These are phyloP conservation scores for Anthophora plumipes DNA, from an alignment of 2,888 invertebrate species.

Conservation along the genomic window DNA sequence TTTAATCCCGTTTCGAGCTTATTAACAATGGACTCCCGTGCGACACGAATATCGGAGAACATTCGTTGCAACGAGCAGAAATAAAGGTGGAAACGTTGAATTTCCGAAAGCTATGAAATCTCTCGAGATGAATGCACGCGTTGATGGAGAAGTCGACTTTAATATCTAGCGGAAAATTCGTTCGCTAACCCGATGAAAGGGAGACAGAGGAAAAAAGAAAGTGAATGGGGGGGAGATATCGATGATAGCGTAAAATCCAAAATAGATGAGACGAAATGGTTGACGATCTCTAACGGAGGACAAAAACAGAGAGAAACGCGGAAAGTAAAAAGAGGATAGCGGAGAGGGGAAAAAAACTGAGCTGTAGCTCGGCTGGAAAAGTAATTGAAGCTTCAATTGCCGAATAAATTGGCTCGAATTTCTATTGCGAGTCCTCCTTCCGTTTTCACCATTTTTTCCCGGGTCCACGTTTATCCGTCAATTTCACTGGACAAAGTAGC, in stretches of 20 bases:
- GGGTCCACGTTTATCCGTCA: slow-evolving; percentile 55
- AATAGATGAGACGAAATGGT: slow-evolving; percentile 42
- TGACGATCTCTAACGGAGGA: slow-evolving; percentile 31
- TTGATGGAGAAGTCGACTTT: slow-evolving; percentile 39
- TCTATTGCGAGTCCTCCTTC: slow-evolving; percentile 56
- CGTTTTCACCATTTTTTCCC: slow-evolving; percentile 24
- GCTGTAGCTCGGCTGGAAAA: slow-evolving; percentile 57
- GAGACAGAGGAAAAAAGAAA: slow-evolving; percentile 19
- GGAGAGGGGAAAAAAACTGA: slow-evolving; percentile 58
- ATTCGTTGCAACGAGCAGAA: neutral
- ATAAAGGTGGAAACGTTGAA: neutral
- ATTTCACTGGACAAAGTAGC: slow-evolving; percentile 69
- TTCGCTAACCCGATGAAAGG: slow-evolving; percentile 5
- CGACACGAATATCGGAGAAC: slow-evolving; percentile 5
- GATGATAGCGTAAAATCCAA: slow-evolving; percentile 41
- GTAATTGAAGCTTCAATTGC: slow-evolving; percentile 77
- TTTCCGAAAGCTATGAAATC: slow-evolving; percentile 37
- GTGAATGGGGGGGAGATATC: slow-evolving; percentile 2
- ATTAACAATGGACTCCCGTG: neutral
- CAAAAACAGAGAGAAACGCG: slow-evolving; percentile 9
- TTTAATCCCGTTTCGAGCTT: neutral
- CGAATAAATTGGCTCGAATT: slow-evolving; percentile 74
- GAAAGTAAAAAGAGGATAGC: slow-evolving; percentile 10
- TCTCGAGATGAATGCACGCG: slow-evolving; percentile 18
- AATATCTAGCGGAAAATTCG: slow-evolving; percentile 56